phyloP scores from a whole-genome alignment of 2,888 invertebrate genomes.

The Nesidiocoris tenuis region DNA sequence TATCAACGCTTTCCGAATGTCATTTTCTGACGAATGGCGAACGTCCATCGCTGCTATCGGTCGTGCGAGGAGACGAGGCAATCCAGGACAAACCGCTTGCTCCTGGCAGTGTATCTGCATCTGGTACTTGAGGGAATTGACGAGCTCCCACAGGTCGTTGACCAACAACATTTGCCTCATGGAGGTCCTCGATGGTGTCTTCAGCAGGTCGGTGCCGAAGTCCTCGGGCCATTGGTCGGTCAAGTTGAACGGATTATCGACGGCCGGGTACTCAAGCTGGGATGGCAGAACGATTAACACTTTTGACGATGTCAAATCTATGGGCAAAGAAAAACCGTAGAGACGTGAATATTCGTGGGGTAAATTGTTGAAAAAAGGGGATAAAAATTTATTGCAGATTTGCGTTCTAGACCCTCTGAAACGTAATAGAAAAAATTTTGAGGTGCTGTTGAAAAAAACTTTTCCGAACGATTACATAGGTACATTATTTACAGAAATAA shows the following conservation, averaged over 20 bases:
- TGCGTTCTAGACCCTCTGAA: no score
- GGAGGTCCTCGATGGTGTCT: slow-evolving; percentile 12
- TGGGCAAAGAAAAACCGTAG: not conserved
- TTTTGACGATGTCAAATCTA: slow-evolving; percentile 41
- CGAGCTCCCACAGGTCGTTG: slow-evolving; percentile 46
- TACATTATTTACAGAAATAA: no score
- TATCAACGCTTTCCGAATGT: slow-evolving; percentile 11
- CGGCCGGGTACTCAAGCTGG: slow-evolving; percentile 18
- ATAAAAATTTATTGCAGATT: no score
- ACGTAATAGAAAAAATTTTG: no score
- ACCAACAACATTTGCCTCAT: slow-evolving; percentile 43
- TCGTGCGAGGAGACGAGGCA: slow-evolving; percentile 5
- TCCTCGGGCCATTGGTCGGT: slow-evolving; percentile 39
- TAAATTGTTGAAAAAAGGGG: not conserved
- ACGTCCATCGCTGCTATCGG: not conserved
- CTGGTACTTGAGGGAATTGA: slow-evolving; percentile 44
- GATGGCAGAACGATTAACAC: slow-evolving; percentile 40
- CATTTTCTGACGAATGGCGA: not conserved
- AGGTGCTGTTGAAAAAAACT: no score
- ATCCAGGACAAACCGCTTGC: slow-evolving; percentile 17
- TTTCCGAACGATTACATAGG: not conserved
- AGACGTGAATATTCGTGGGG: no score
- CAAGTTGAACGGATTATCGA: slow-evolving; percentile 43
- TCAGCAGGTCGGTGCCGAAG: slow-evolving; percentile 7
- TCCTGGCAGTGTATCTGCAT: slow-evolving; percentile 44